A percentile compares a stretch with the other conserved stretches of the same genome.
phyloP scores from a whole-genome alignment of 2,113 vertebrate species.

The Nestor notabilis region DNA sequence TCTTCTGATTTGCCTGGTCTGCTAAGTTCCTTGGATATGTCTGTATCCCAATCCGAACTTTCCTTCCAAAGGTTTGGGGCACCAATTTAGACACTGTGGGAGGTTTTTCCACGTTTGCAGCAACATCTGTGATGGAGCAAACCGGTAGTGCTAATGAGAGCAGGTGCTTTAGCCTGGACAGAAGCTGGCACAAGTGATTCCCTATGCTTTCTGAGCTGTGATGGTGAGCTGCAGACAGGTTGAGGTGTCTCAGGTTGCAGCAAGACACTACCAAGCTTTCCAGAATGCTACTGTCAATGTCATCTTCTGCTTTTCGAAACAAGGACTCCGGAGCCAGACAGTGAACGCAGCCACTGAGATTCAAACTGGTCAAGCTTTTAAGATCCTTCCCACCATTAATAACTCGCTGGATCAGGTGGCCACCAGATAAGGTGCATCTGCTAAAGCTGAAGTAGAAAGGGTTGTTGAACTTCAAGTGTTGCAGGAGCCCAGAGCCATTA shows the following conservation, averaged over 20 bases:
- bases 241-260: constrained; percentile 85
- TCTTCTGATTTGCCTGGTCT: constrained; percentile 61
- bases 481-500: constrained; percentile 84
- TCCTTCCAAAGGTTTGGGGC: constrained; percentile 83
- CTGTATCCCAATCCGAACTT: constrained; percentile 85
- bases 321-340: constrained; percentile 82
- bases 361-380: constrained; percentile 84
- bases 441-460: constrained; percentile 94
- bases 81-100: constrained; percentile 63
- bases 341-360: constrained; percentile 90
- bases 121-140: constrained; percentile 83
- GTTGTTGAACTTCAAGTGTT: constrained; percentile 86
- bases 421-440: constrained; percentile 84
- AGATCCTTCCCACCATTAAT: constrained; percentile 85
- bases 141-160: constrained; percentile 88
- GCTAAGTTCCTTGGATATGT: constrained; percentile 55
- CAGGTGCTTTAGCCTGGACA: constrained; percentile 82
- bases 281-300: constrained; percentile 83
- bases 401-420: constrained; percentile 85
- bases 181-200: constrained; percentile 86
- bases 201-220: constrained; percentile 80
- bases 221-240: constrained; percentile 93
- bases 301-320: constrained; percentile 84
- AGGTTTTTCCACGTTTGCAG: neutral
- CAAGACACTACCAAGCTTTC: constrained; percentile 83